Base-by-base conservation (phyloP, 2,113 vertebrate species). In the Chloropsis hardwickii region DNA sequence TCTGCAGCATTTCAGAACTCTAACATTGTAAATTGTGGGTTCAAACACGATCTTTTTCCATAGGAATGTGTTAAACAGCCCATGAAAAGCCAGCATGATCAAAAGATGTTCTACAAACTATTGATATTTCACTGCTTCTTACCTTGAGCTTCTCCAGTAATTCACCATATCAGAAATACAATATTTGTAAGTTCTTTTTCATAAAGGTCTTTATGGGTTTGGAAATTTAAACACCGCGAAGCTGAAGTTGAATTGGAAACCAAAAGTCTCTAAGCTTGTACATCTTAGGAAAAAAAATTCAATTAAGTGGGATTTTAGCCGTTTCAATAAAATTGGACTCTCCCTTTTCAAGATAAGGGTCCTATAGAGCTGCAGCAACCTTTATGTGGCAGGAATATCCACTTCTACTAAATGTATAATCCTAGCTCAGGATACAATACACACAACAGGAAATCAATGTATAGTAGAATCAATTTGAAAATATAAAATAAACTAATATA, bases 241-340 rank as follows among this genome's bases (percentile, higher is more conserved):
- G 98, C 98, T 98, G 95, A 97, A 97, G 98, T 95, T 99, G 99
- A 99, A 99, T 99, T 98, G 99, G 99, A 99, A 99, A 99, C 98
- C 98, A 98, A 98, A 99, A 98, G 96, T 98, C 98, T 99, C 99
- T 99, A 98, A 99, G 99, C 99, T 99, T 98, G 98, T 99, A 99
- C 98, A 98, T 99, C 98, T 99, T 96, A 97, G 92, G 97, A 97
- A 99, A 98, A 99, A 98, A 99, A 99, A 99, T 99, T 99, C 99
- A 99, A 99, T 99, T 99, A 99, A 99, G 99, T 99, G 98, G 99
- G 99, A 99, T 99, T 99, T 99, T 99, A 99, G 98, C 98, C 98
- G 98, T 99, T 98, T 99, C 99, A 99, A 99, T 99, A 99, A 99
- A 98, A 99, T 98, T 98, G 98, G 98, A 98, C 98, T 99, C 98